A percentile compares a stretch with the other conserved stretches of the same genome.
Evolutionary conservation across 2,797 vertebrate genomes (phyloP).

Genomic region (Pterois miles): DNA sequence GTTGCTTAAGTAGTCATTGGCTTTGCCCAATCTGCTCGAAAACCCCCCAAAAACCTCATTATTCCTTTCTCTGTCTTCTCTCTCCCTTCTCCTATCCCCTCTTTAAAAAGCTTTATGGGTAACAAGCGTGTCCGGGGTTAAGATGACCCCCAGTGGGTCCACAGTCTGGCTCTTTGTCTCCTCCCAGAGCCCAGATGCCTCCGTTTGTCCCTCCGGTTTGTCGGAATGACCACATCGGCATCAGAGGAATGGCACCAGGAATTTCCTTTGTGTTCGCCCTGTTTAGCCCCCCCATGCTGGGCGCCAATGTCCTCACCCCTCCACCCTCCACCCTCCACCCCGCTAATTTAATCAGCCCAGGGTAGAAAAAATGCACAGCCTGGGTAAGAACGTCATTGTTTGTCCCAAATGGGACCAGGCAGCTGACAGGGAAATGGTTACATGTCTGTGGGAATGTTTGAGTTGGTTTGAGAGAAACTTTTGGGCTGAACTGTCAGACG

Average conservation of each 20-base stretch:
- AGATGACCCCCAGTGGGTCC: conserved; percentile 35
- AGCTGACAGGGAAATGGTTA: conserved; percentile 27
- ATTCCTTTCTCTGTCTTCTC: conserved; percentile 19
- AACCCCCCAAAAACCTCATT: conserved; percentile 1
- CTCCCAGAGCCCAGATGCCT: conserved; percentile 60
- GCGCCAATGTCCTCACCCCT: conserved; percentile 6
- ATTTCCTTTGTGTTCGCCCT: conserved; percentile 62
- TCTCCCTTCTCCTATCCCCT: conserved; percentile 5
- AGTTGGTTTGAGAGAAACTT: background rate
- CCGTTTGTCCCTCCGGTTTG: background rate
- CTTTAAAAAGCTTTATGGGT: conserved; percentile 27
- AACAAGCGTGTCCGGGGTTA: conserved; percentile 55
- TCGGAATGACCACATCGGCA: conserved; percentile 58
- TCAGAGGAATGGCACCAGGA: conserved; percentile 62
- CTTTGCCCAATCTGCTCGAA: background rate
- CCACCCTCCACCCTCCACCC: background rate
- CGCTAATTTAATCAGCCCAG: conserved; percentile 52
- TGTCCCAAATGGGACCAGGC: conserved; percentile 11
- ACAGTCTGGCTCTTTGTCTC: conserved; percentile 60
- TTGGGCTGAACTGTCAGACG: too few species aligned
- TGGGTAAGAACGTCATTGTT: conserved; percentile 38
- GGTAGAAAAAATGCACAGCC: conserved; percentile 13
- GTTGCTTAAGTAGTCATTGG: conserved; percentile 7
- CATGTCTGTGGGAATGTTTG: conserved; percentile 31
- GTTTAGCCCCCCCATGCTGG: conserved; percentile 10